phyloP scores from a whole-genome alignment of 2,113 vertebrate species.

The Epinephelus fuscoguttatus region DNA sequence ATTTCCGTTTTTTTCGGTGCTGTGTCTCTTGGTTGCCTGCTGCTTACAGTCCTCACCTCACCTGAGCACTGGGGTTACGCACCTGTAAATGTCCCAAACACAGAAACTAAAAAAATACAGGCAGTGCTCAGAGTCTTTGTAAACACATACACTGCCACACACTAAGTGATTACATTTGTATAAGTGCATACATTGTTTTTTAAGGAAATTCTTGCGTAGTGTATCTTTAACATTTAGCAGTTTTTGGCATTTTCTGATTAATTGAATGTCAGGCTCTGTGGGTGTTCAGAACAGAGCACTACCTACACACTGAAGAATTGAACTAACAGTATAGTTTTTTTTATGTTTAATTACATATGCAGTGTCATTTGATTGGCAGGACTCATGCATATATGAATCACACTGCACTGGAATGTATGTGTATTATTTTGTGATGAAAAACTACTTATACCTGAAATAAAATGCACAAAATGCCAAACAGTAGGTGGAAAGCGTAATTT shows the following conservation, averaged over 20 bases:
- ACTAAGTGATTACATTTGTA: too few relatives aligned
- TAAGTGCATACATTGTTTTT: too few relatives aligned
- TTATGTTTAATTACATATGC: neutral
- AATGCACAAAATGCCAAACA: slow-evolving; percentile 25
- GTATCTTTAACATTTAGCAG: neutral
- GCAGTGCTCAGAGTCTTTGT: too few relatives aligned
- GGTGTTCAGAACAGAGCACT: neutral
- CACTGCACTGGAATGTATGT: neutral
- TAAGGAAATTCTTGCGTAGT: too few relatives aligned
- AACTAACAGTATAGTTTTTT: neutral
- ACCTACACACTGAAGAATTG: neutral
- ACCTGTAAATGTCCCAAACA: too few relatives aligned
- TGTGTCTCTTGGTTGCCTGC: too few relatives aligned
- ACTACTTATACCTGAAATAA: neutral
- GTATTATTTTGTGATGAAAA: neutral
- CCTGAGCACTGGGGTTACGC: too few relatives aligned
- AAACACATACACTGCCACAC: too few relatives aligned
- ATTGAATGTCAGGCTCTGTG: neutral
- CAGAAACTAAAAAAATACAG: too few relatives aligned
- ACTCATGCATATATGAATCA: neutral
- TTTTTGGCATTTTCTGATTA: neutral
- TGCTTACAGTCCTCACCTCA: too few relatives aligned
- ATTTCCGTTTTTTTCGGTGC: too few relatives aligned
- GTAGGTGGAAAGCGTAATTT: slow-evolving; percentile 30
- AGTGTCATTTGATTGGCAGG: neutral